Base-by-base conservation (phyloP, 2,888 invertebrate species). In the Hetaerina titia region DNA sequence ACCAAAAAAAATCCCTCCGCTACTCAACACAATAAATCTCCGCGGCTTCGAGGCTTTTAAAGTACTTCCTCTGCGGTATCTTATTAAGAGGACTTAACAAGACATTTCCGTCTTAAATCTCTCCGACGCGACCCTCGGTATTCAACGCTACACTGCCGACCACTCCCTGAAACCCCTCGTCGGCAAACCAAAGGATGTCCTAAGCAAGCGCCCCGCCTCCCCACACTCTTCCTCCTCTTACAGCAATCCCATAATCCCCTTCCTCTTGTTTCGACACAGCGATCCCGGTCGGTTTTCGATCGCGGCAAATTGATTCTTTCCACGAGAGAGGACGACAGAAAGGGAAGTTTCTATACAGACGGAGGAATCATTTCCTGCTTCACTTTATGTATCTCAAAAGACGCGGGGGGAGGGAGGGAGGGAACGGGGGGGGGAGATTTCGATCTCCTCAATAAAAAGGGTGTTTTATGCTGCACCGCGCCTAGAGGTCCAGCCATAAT, bases 1-100 rank as follows among this genome's bases (percentile, higher is more conserved):
- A 81, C 31, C 15, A 22, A 81, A 81, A 81, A 81, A 31, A 81
- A 81, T 81, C 81, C 81, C 31, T 81, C 81, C 81, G 25, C 9
- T 31, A 31, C 22, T 31, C 81, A 4, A 25, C 81, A 25, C 81
- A 31, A 81, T 13, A 31, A 81, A 81, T 81, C 81, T 81, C 81
- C 22, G 31, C 4, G 25, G 22, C 69, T 5, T n/a, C 31, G 81
- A 81, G 81, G 31, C 31, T 25, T 81, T 7, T 31, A 15, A 81
- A 81, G 81, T 81, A 31, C 81, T 31, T 31, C 81, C 81, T 31
- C 81, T 31, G 81, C 81, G 81, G 81, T 13, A 31, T 31, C 81
- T 81, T 81, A 81, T 81, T 81, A 13, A 81, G 81, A 25, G 13
- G 81, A 81, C 81, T 81, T 81, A 81, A 81, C 81, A 31, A 81